Evolutionary conservation across 2,797 vertebrate species (phyloP).

Genomic region (Microcaecilia unicolor): DNA sequence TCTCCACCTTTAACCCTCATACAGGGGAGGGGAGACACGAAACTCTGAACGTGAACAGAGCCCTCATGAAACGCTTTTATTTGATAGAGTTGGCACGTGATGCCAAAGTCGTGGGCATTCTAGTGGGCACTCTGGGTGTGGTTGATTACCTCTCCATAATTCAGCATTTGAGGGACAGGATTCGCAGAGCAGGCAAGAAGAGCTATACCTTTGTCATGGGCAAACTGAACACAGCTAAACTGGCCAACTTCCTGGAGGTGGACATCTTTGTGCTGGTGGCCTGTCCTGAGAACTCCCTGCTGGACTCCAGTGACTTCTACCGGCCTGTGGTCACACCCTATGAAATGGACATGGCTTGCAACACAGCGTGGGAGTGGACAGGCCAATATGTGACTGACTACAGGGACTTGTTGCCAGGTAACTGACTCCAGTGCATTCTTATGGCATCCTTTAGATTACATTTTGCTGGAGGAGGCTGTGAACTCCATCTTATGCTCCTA

Average conservation of each 20-base stretch:
- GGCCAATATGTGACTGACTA: constrained; percentile 84
- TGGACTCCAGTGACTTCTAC: constrained; percentile 74
- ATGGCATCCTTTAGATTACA: not conserved
- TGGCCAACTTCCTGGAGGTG: constrained; percentile 90
- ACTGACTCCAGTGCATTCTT: not conserved
- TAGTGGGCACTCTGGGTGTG: constrained; percentile 84
- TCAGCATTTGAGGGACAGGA: constrained; percentile 66
- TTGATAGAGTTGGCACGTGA: constrained; percentile 84
- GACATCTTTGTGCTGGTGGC: constrained; percentile 88
- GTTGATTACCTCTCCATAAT: constrained; percentile 68
- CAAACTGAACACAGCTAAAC: constrained; percentile 83
- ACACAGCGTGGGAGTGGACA: constrained; percentile 74
- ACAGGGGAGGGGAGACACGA: constrained; percentile 53
- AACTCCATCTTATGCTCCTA: no score
- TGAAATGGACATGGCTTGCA: constrained; percentile 93
- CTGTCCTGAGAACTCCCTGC: constrained; percentile 80
- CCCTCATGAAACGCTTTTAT: constrained; percentile 81
- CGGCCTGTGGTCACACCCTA: constrained; percentile 78
- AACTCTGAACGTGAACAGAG: constrained; percentile 60
- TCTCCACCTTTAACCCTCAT: constrained; percentile 74
- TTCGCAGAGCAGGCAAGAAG: constrained; percentile 74
- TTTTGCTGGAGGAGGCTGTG: not conserved
- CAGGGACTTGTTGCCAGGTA: constrained; percentile 80
- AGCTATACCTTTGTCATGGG: constrained; percentile 88
- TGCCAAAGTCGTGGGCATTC: constrained; percentile 78